These are phyloP conservation scores for Arnoldichthys spilopterus DNA, from an alignment of 2,797 vertebrate species.

Conservation along the genomic window DNA sequence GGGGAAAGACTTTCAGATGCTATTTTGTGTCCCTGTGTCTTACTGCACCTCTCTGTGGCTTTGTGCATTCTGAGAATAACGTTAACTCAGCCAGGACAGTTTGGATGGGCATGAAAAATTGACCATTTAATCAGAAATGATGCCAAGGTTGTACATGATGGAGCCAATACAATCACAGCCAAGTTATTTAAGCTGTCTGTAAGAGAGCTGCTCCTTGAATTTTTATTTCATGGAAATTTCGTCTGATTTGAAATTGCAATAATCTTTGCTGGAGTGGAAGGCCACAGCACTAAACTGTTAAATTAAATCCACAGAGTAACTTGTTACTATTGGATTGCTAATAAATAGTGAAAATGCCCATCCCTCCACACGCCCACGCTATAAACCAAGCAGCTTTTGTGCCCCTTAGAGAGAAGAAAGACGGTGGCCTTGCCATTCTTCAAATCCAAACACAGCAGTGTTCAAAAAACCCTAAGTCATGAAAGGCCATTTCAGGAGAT, in stretches of 20 bases:
- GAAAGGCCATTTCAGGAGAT: not conserved
- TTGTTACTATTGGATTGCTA: no score
- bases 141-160: no score
- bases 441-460: not conserved
- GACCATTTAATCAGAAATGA: no score
- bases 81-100: not conserved
- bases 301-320: no score
- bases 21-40: slow-evolving; percentile 12
- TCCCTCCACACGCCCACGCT: not conserved
- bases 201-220: no score
- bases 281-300: no score
- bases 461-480: not conserved
- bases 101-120: not conserved
- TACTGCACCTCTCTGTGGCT: not conserved
- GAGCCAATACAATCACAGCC: no score
- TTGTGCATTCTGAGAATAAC: not conserved
- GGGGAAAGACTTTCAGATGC: not conserved
- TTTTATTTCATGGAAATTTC: no score
- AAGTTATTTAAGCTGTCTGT: no score
- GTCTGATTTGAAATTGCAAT: no score
- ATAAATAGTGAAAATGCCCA: not conserved
- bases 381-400: not conserved
- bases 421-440: not conserved
- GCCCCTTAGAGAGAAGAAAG: not conserved
- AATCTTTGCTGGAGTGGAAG: no score